A percentile compares a stretch with the other conserved stretches of the same genome.
Evolutionary conservation across 2,113 vertebrate species (phyloP).

Genomic region (Engystomops pustulosus): DNA sequence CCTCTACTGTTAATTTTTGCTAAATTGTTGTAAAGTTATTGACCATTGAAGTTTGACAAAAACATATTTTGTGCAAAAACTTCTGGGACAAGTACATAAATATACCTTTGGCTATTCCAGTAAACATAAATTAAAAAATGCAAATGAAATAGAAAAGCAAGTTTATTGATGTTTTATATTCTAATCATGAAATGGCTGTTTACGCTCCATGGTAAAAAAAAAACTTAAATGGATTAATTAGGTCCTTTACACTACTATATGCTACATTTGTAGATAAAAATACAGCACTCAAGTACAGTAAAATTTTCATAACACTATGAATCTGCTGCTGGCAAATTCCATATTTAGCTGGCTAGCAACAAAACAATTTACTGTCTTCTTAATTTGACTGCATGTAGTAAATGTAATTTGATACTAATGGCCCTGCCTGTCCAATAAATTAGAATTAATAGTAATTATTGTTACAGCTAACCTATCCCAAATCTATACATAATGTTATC

Average conservation of each 20-base stretch:
- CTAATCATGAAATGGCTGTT: background rate
- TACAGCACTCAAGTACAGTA: background rate
- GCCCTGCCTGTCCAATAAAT: constrained; percentile 10
- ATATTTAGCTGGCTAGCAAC: constrained; percentile 1
- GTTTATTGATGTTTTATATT: background rate
- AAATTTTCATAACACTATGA: background rate
- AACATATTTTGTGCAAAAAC: too few species aligned
- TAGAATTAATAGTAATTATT: constrained; percentile 42
- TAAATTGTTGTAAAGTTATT: too few species aligned
- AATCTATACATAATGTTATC: constrained; percentile 51
- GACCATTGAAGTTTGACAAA: too few species aligned
- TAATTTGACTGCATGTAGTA: constrained; percentile 31
- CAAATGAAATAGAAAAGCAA: background rate
- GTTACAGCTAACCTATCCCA: constrained; percentile 31
- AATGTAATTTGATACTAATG: constrained; percentile 40
- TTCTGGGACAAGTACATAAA: too few species aligned
- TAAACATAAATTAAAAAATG: background rate
- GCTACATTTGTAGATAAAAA: background rate
- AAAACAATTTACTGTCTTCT: constrained; percentile 27
- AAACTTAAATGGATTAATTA: background rate
- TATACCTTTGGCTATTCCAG: background rate
- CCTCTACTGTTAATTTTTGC: too few species aligned
- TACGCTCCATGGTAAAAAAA: background rate
- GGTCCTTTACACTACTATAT: background rate
- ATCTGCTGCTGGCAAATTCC: constrained; percentile 1